Base-by-base conservation (phyloP, 2,888 invertebrate genomes). In the Sialis lutaria region DNA sequence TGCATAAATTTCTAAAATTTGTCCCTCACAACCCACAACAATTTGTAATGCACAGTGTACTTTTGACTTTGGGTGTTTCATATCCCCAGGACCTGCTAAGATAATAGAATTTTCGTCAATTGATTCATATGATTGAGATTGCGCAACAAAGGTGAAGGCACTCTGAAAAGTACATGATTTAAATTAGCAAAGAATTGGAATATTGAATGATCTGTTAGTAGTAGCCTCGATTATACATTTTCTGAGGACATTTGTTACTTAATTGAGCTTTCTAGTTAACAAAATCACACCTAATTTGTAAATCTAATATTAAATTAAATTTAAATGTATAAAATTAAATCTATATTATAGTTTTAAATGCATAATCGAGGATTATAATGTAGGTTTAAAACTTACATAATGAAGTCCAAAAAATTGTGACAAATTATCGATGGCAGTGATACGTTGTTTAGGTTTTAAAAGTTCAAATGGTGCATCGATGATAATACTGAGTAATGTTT, bases 11-110 rank as follows among this genome's bases (percentile, higher is more conserved):
- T 70, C 64, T 74, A 80, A 79, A 32, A 86, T 65, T 52, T 73
- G 73, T 42, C 77, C 78, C 43, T 79, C 79, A 62, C 88, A 88
- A 4, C 87, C 88, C 48, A 86, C 82, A 71, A 82, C 67, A 1
- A 73, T 70, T 56, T 72, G 65, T 46, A 75, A 59, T 45, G 65
- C 57, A 45, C 70, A 64, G 44, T 66, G 61, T 48, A 63, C 58
- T 56, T 69, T 69, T 46, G 67, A 64, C 47, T 62, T 60, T 40
- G 65, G 65, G 49, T 62, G 60, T 50, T 63, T 65, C 40, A 67
- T 58, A 55, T 72, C 70, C 30, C 73, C 73, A 44, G 70, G 70
- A 30, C 73, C 73, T 35, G 69, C 70, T 52, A 70, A 58, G 7
- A 74, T 58, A 44, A 73, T 65, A 33, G 69, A 63, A 49, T 67